Conservation (phyloP, 2,888 invertebrate species). For the Cephus runcator region DNA sequence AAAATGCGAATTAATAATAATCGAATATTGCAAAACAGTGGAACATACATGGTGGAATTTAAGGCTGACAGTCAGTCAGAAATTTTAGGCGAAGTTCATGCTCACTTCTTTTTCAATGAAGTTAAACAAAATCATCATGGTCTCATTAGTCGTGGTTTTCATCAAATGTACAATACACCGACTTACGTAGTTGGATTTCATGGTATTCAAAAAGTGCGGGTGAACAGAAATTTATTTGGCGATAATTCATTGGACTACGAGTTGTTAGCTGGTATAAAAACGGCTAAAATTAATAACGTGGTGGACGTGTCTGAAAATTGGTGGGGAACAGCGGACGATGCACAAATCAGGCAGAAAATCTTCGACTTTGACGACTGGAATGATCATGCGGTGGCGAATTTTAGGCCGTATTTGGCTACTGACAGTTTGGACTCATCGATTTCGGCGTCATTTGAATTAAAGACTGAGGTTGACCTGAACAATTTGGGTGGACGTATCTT, state of each 20-base stretch:
- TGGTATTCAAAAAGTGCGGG: conserved; percentile 93
- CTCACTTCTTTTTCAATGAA: conserved; percentile 81
- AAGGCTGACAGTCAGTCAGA: conserved; percentile 92
- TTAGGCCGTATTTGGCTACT: conserved; percentile 86
- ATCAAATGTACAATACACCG: conserved; percentile 67
- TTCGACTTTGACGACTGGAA: conserved; percentile 99
- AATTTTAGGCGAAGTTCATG: conserved; percentile 86
- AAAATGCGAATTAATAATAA: conserved; percentile 87
- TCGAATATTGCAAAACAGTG: conserved; percentile 81
- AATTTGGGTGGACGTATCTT: conserved; percentile 82
- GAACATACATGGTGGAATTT: conserved; percentile 87
- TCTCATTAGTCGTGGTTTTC: conserved; percentile 48
- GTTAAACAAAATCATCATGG: conserved; percentile 76
- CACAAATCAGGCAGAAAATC: conserved; percentile 82
- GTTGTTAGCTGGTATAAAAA: conserved; percentile 89
- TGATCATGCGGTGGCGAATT: conserved; percentile 93
- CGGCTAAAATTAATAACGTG: conserved; percentile 86
- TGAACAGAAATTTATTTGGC: conserved; percentile 89
- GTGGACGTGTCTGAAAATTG: conserved; percentile 94
- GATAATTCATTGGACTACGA: conserved; percentile 89
- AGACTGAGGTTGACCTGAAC: conserved; percentile 70
- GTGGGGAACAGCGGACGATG: conserved; percentile 89
- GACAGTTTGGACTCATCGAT: conserved; percentile 81
- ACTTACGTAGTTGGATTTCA: conserved; percentile 91
- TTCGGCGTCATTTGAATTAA: conserved; percentile 75